Evolutionary conservation across 2,888 invertebrate genomes (phyloP), one percentile per base, ranked within the genome.

Genomic region (Limnephilus lunatus): DNA sequence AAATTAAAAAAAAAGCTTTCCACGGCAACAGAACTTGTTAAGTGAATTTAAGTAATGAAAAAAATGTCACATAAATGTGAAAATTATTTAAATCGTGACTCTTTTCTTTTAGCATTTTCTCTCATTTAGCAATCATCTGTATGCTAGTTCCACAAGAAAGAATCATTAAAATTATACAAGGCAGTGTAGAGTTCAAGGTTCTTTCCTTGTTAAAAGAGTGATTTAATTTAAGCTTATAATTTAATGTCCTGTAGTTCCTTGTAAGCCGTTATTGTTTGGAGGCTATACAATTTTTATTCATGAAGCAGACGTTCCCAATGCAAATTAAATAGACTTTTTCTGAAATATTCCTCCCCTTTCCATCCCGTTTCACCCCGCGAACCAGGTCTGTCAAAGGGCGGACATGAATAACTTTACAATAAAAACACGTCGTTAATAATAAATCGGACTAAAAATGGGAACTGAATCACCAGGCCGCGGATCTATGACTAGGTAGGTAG

Each of bases 381-480:
- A 3, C 48, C 68, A 68, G 68, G 9, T 68, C 68, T 68, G 68
- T 9, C 68, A n/a, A n/a, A 68, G 68, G 68, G 68, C 68, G 68
- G 25, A 68, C 68, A 68, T 68, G 25, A 68, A 68, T 68, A 68
- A n/a, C 68, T 68, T 68, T 68, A 9, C 68, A 68, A 68, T 68
- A 83, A 83, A 83, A 83, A 83, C 35, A 83, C 35, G 39, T 83
- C 35, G 31, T 35, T 31, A 83, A 83, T 83, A 35, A 15, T 31
- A 83, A 83, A 83, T 83, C 83, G 31, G 83, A 83, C 15, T 83
- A 83, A 11, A 83, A 83, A 83, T 32, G 83, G 82, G 32, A 14
- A 32, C 25, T 19, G 32, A 83, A 32, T 32, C 4, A 83, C 31
- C 83, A 7, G 3, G 30, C 3, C 32, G 4, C 15, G 32, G n/a